phyloP scores from a whole-genome alignment of 2,888 invertebrate species.

The Panopea generosa region DNA sequence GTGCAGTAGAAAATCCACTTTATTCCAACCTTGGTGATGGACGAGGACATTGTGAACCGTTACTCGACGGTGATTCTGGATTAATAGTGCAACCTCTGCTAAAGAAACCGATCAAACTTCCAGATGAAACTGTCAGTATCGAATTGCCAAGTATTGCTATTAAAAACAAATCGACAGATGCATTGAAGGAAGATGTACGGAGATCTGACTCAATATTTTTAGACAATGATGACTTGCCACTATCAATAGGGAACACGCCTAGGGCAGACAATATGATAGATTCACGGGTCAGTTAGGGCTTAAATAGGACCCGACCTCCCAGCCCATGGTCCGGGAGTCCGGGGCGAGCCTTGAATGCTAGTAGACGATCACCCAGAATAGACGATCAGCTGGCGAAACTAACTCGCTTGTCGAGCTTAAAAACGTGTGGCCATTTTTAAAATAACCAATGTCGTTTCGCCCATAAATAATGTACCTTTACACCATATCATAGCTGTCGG shows the following conservation, averaged over 20 bases:
- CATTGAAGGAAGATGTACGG: neutral
- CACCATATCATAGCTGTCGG: too few relatives aligned
- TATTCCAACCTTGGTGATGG: conserved; percentile 51
- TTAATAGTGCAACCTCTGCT: conserved; percentile 51
- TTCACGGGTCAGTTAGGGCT: conserved; percentile 62
- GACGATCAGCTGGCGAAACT: conserved; percentile 63
- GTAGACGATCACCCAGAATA: conserved; percentile 50
- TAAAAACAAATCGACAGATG: conserved; percentile 5
- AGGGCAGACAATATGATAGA: conserved; percentile 38
- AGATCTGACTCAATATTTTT: conserved; percentile 2
- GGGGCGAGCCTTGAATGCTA: conserved; percentile 49
- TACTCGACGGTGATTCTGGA: conserved; percentile 37
- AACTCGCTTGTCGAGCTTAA: conserved; percentile 59
- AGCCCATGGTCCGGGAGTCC: conserved; percentile 44
- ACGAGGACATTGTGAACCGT: conserved; percentile 33
- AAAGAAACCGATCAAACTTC: conserved; percentile 16
- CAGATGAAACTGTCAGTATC: conserved; percentile 14
- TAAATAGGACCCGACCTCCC: conserved; percentile 43
- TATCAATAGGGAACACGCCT: conserved; percentile 28
- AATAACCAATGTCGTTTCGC: neutral
- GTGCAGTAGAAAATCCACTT: conserved; percentile 41
- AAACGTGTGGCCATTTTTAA: conserved; percentile 64
- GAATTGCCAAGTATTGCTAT: conserved; percentile 48
- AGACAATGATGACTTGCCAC: conserved; percentile 37
- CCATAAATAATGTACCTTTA: too few relatives aligned